Conservation (phyloP, 2,797 vertebrate genomes). For the Brotogeris chrysoptera region DNA sequence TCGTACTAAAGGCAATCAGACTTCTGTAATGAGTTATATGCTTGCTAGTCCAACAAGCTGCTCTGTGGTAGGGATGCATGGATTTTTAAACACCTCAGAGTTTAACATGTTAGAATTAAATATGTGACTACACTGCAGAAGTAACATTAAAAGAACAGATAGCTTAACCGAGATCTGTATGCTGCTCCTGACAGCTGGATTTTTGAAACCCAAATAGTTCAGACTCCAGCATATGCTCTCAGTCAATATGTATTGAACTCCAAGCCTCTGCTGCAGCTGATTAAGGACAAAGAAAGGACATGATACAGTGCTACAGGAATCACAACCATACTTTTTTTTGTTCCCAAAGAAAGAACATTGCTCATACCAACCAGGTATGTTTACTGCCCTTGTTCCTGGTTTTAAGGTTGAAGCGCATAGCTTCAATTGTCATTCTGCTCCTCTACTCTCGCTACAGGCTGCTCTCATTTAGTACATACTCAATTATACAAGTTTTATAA, state of each 20-base stretch:
- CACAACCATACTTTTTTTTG: background rate
- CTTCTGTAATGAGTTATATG: background rate
- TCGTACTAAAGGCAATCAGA: constrained; percentile 17
- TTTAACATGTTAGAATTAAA: constrained; percentile 38
- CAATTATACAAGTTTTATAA: constrained; percentile 28
- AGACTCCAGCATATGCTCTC: constrained; percentile 36
- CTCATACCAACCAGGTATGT: constrained; percentile 24
- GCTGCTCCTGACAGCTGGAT: constrained; percentile 5
- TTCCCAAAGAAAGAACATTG: constrained; percentile 19
- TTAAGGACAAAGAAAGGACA: constrained; percentile 38
- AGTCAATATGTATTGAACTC: constrained; percentile 61
- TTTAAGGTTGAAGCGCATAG: background rate
- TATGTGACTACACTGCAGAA: constrained; percentile 19
- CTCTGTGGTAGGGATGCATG: background rate
- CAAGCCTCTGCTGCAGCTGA: constrained; percentile 38
- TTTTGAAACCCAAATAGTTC: constrained; percentile 48
- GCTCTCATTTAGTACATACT: constrained; percentile 22
- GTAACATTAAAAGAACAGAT: constrained; percentile 11
- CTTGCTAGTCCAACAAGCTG: constrained; percentile 41
- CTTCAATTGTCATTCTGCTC: background rate
- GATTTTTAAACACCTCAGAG: constrained; percentile 41
- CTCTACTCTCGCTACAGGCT: background rate
- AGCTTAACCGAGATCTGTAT: constrained; percentile 49
- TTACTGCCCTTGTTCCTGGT: background rate
- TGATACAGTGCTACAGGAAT: background rate